phyloP scores from a whole-genome alignment of 2,797 vertebrate genomes.

The Setipinna tenuifilis region DNA sequence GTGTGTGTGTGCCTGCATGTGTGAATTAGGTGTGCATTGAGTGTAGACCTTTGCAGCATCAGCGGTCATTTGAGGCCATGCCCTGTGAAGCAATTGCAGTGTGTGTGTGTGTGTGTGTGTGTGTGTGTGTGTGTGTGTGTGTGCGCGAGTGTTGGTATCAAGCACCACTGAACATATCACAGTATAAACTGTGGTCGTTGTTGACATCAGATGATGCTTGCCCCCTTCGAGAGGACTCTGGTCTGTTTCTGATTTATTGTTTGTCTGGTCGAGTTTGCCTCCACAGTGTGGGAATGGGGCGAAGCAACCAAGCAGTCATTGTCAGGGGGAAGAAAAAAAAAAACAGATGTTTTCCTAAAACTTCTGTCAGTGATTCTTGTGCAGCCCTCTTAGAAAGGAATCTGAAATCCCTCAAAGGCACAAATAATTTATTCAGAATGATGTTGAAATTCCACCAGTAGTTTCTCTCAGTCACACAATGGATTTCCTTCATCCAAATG shows the following conservation, averaged over 20 bases:
- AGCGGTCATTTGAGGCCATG: too few relatives aligned
- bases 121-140: background rate
- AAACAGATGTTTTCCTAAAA: background rate
- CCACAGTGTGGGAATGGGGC: background rate
- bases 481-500: background rate
- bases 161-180: background rate
- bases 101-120: conserved; percentile 25
- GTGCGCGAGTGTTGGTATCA: background rate
- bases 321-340: background rate
- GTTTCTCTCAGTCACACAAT: background rate
- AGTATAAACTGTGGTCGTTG: background rate
- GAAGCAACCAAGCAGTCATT: background rate
- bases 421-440: background rate
- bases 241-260: conserved; percentile 11
- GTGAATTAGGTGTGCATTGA: too few relatives aligned
- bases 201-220: background rate
- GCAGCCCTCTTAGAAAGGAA: background rate
- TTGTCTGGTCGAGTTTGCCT: conserved; percentile 21
- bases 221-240: conserved; percentile 12
- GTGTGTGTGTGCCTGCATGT: conserved; percentile 25
- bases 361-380: background rate
- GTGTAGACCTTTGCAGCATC: too few relatives aligned
- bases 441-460: background rate
- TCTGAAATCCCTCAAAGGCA: background rate
- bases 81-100: background rate